Evolutionary conservation across 2,797 vertebrate species (phyloP).

Genomic region (Novumbra hubbsi): DNA sequence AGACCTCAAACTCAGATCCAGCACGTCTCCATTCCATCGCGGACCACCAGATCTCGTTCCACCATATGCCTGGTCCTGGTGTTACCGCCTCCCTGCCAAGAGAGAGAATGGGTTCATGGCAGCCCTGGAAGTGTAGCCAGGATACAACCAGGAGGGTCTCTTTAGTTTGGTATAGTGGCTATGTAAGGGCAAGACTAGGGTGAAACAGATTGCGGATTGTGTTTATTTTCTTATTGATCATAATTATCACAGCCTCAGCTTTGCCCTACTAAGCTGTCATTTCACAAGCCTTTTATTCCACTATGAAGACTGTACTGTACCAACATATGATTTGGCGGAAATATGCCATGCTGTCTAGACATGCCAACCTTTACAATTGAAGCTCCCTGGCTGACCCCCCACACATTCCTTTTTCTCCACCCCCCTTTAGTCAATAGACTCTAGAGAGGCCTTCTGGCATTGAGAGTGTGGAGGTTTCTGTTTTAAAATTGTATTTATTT

Average conservation of each 20-base stretch:
- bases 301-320: neutral
- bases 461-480: neutral
- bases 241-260: conserved; percentile 23
- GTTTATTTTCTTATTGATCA: conserved; percentile 44
- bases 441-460: conserved; percentile 3
- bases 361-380: neutral
- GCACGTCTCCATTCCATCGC: conserved; percentile 28
- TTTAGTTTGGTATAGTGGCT: neutral
- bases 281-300: neutral
- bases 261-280: neutral
- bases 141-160: neutral
- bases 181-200: neutral
- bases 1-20: conserved; percentile 35
- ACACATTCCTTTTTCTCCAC: neutral
- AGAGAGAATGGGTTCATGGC: conserved; percentile 33
- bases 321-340: neutral
- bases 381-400: neutral
- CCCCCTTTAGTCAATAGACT: neutral
- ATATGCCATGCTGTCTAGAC: neutral
- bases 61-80: conserved; percentile 49
- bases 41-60: conserved; percentile 59
- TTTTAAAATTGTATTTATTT: too few relatives aligned
- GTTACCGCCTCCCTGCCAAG: conserved; percentile 34
- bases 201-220: conserved; percentile 6
- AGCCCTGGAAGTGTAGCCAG: conserved; percentile 53